phyloP scores from a whole-genome alignment of 2,797 vertebrate genomes.

The Tenualosa ilisha region DNA sequence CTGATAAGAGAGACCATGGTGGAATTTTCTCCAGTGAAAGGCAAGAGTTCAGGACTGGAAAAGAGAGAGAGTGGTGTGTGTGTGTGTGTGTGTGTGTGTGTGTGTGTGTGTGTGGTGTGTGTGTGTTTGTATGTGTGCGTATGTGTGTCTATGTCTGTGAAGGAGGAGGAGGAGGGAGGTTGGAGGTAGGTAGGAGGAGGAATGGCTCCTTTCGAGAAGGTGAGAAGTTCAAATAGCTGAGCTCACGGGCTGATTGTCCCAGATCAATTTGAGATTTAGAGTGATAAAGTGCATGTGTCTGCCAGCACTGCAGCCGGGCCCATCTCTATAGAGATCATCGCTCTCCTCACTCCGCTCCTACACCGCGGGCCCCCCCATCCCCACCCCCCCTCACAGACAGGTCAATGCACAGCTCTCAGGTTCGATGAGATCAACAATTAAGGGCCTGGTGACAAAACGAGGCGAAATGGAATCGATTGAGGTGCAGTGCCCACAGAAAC shows the following conservation, averaged over 20 bases:
- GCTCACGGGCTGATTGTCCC: conserved; percentile 49
- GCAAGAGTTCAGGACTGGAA: conserved; percentile 10
- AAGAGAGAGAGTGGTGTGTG: not conserved
- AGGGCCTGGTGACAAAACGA: conserved; percentile 39
- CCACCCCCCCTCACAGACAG: conserved; percentile 30
- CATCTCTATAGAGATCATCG: conserved; percentile 44
- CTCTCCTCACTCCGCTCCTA: conserved; percentile 12
- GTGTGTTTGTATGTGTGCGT: not conserved
- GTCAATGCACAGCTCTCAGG: conserved; percentile 40
- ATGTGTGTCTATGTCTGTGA: not conserved
- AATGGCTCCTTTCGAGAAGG: conserved; percentile 42
- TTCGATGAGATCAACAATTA: conserved; percentile 47
- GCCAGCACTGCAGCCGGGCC: not conserved
- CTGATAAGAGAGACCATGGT: conserved; percentile 2
- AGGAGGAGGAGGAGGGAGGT: not conserved
- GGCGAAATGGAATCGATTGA: conserved; percentile 39
- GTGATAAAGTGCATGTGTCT: conserved; percentile 48
- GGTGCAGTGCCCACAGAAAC: conserved; percentile 13
- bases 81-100: not conserved
- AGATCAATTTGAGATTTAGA: conserved; percentile 55
- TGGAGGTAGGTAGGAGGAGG: conserved; percentile 22
- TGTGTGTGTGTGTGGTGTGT: not conserved
- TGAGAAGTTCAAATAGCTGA: conserved; percentile 55
- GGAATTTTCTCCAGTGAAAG: conserved; percentile 29
- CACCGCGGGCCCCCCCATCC: not conserved